Percentiles rank a stretch among this genome's conserved stretches.
phyloP scores from a whole-genome alignment of 2,888 invertebrate genomes.

The Drosophila pegasa region DNA sequence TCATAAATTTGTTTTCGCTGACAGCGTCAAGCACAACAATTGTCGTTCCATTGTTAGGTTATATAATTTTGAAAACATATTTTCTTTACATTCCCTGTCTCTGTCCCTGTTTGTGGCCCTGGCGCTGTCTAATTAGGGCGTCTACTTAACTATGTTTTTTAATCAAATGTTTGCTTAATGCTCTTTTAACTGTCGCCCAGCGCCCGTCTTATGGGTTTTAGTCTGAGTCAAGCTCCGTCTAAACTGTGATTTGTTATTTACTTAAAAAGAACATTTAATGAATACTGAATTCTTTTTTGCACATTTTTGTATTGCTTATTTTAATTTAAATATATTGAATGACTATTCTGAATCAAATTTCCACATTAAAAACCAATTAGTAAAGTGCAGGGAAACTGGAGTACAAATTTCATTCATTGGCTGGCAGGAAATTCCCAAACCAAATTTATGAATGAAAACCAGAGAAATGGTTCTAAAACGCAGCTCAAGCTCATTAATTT shows the following conservation, averaged over 20 bases:
- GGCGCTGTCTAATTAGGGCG: constrained; percentile 70
- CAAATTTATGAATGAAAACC: constrained; percentile 64
- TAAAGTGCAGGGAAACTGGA: constrained; percentile 20
- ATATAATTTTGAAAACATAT: constrained; percentile 65
- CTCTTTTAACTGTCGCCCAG: constrained; percentile 24
- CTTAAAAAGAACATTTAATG: no score
- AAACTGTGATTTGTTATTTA: no score
- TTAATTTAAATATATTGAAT: no score
- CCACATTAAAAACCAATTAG: constrained; percentile 70
- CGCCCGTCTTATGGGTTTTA: no score
- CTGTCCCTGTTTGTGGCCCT: constrained; percentile 27
- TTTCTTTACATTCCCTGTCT: constrained; percentile 25
- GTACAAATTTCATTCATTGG: constrained; percentile 57
- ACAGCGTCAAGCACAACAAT: constrained; percentile 42
- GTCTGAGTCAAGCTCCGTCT: no score
- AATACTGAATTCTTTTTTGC: no score
- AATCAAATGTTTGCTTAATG: constrained; percentile 40
- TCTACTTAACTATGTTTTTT: constrained; percentile 33
- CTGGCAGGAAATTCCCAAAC: constrained; percentile 57
- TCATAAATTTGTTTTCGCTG: constrained; percentile 60
- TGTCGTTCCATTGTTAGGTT: constrained; percentile 48
- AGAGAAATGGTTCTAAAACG: constrained; percentile 6
- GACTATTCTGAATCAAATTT: no score
- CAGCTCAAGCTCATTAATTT: constrained; percentile 67
- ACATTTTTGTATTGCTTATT: no score